Base-by-base conservation (phyloP, 2,888 invertebrate species). In the Lasioglossum zephyrum region DNA sequence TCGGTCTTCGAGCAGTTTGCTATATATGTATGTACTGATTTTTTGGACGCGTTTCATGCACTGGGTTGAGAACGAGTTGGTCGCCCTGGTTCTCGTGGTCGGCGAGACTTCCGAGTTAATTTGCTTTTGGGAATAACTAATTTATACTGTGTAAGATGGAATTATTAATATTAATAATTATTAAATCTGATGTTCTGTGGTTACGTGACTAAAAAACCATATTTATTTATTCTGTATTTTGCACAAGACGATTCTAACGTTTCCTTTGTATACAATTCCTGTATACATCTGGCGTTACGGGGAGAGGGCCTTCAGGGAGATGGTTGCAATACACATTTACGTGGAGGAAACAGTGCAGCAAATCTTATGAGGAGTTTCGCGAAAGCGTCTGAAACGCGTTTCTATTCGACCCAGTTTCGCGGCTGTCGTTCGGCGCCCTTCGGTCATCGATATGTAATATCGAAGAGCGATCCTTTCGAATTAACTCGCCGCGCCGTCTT, bases 351-450 rank as follows among this genome's bases (percentile, higher is more conserved):
- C 36, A 39, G 36, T 22, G 49, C 26, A 47, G 69, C 6, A 77
- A 77, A 77, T 78, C 78, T 53, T 63, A 81, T 39, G 73, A 49
- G 31, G 22, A 4, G 63, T 49, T 18, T 82, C 49, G 31, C 39
- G 26, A 18, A 72, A 26, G 41, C 39, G 41, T 41, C 47, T 36
- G n/a, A n/a, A n/a, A 26, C n/a, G 26, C 26, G 26, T 49, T 81
- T 85, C 75, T 49, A 60, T 16, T 49, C 81, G 85, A 85, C 86
- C 85, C 66, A 86, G 41, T 85, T 86, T 57, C 26, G 39, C 18
- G 49, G 26, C 63, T 85, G 80, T 80, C 85, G 70, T 77, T 77
- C 80, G 60, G 22, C 22, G 77, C 31, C 70, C 18, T 49, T 49
- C 49, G 49, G 16, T 49, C 69, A 73, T 77, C 81, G 78, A 85